Base-by-base conservation (phyloP, 2,888 invertebrate species). In the Andricus quercusramuli region DNA sequence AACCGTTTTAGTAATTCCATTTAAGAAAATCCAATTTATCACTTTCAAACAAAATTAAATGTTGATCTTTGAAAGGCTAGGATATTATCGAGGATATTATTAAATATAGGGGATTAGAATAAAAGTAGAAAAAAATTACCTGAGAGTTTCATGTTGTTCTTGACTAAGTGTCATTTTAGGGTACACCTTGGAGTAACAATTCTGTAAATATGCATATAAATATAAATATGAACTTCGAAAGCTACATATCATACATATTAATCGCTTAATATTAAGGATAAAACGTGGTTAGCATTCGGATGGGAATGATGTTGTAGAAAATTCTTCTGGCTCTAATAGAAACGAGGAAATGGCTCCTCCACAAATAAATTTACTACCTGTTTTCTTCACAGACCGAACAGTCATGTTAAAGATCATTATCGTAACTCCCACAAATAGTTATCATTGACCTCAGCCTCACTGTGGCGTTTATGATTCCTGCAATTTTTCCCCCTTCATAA, bases 351-450 rank as follows among this genome's bases (percentile, higher is more conserved):
- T 47, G 70, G 29, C 29, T 51, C 51, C 51, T 70, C 70, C 17
- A 51, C 70, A 70, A 70, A 51, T 70, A 70, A 70, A 51, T 70
- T 51, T 20, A 70, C 70, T 51, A 51, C 70, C 70, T 51, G 51
- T 70, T 70, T 70, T 70, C 47, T 70, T 25, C 9, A 70, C 70
- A 51, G 47, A 64, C 6, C n/a, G 29, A 70, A 70, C 70, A 70
- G 70, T 51, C 47, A 51, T 51, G 70, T 70, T 70, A 47, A 47
- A 70, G 51, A 70, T 70, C 47, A 51, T 70, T 70, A 70, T 70
- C 51, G 70, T 70, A 47, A 70, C 47, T 70, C 29, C 51, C 51
- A 70, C 70, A 51, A 70, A 70, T 70, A 70, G 70, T 70, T 70
- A 70, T 70, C 70, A 70, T 51, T 70, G 70, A 70, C 70, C 70